Evolutionary conservation across 2,888 invertebrate genomes (phyloP), one percentile per base, ranked within the genome.

Genomic region (Leucoptera coffeella): DNA sequence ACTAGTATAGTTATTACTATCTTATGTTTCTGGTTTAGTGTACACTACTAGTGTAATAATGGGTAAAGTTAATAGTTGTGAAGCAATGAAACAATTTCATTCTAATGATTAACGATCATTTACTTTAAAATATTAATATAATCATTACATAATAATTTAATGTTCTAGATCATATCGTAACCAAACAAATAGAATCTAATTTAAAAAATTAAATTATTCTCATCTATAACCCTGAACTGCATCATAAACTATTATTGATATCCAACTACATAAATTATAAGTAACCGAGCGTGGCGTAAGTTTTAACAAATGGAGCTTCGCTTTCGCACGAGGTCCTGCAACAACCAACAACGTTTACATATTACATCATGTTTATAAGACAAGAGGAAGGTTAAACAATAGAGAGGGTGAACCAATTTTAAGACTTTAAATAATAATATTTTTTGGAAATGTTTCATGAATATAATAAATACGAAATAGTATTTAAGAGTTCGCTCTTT

Each of bases 221-320:
- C 46, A 42, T 46, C 50, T 39, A 35, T 41, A 42, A 43, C 47
- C 56, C 54, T 29, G 56, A 58, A 57, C 55, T 58, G 54, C 50
- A 43, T 56, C 43, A 45, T 50, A 52, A 58, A 52, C 53, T 53
- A 57, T 58, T 56, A 42, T 58, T 56, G 55, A 55, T 58, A 55
- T 48, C 52, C 45, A 45, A 45, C 62, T 64, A 65, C 60, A 45
- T 45, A 64, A 73, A 75, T 82, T 85, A 91, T 75, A 91, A 84
- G 64, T 91, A 91, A 64, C 91, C 91, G 62, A 91, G 80, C 44
- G 90, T 91, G 59, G 90, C 87, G 62, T 91, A 91, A 53, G 90
- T 91, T 80, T 91, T 91, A 69, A 89, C 89, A 75, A 90, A 91
- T 55, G 90, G 85, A 59, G 84, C 80, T 64, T 90, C 88, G 72